phyloP scores from a whole-genome alignment of 2,888 invertebrate species.

The Omphaloscelis lunosa region DNA sequence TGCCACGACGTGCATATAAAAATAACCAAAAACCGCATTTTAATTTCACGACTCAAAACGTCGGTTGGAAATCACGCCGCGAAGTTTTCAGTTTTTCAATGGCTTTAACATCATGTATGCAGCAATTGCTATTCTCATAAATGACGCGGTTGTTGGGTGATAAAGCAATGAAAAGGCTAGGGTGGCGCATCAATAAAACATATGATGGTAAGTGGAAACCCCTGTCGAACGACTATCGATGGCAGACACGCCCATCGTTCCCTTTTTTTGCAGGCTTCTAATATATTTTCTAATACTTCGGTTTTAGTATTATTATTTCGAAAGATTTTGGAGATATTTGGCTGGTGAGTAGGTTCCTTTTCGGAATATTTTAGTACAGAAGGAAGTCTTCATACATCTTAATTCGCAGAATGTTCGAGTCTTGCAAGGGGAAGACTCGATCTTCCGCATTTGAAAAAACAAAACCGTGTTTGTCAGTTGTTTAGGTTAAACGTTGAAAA shows the following conservation, averaged over 20 bases:
- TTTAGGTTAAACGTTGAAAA: neutral
- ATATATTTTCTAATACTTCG: conserved; percentile 34
- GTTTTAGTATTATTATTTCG: conserved; percentile 10
- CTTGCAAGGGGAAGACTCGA: too few species aligned
- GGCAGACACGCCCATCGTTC: conserved; percentile 64
- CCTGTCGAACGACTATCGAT: conserved; percentile 77
- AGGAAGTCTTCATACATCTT: neutral
- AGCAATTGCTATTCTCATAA: conserved; percentile 67
- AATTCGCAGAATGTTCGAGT: too few species aligned
- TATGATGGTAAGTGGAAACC: conserved; percentile 83
- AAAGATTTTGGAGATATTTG: neutral
- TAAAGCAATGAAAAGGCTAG: conserved; percentile 82
- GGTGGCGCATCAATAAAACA: conserved; percentile 84
- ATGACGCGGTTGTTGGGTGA: conserved; percentile 66
- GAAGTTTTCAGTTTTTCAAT: conserved; percentile 34
- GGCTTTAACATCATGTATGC: conserved; percentile 42
- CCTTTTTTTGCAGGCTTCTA: conserved; percentile 69
- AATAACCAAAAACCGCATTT: conserved; percentile 41
- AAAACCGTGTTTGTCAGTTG: neutral
- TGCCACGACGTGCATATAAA: conserved; percentile 12
- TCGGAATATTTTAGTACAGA: too few species aligned
- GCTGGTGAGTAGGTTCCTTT: neutral
- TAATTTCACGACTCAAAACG: conserved; percentile 41
- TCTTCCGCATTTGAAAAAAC: neutral
- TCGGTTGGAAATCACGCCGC: conserved; percentile 12